Percentiles rank a stretch among this genome's conserved stretches.
Conservation (phyloP, 2,113 vertebrate genomes). For the Tauraco erythrolophus region DNA sequence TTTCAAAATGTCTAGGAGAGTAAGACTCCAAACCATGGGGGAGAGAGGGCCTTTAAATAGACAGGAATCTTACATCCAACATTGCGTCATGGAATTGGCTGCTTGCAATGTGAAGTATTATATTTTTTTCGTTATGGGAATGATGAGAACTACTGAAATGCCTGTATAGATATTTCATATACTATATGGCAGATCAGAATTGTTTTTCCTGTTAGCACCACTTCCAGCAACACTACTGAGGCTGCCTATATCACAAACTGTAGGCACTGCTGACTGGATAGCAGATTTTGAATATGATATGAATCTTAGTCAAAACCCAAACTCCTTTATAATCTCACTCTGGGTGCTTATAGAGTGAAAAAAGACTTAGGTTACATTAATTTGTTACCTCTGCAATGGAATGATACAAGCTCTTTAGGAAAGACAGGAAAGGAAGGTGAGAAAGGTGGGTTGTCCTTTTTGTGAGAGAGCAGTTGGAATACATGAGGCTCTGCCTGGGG, state of each 20-base stretch:
- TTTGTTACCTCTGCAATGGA: neutral
- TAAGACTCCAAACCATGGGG: neutral
- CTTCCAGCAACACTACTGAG: neutral
- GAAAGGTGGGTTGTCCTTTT: neutral
- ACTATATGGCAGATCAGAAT: neutral
- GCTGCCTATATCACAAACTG: neutral
- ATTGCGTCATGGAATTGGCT: neutral
- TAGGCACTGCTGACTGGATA: neutral
- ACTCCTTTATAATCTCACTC: neutral
- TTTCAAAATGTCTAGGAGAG: neutral
- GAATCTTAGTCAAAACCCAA: neutral
- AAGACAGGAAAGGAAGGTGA: neutral
- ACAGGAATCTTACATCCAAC: neutral
- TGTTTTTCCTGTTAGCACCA: neutral
- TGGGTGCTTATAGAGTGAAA: neutral
- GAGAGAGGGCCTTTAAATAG: neutral
- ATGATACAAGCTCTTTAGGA: neutral
- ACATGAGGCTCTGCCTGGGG: neutral
- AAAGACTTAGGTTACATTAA: neutral
- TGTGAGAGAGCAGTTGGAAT: neutral
- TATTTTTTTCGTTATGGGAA: too few relatives aligned
- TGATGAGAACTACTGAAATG: too few relatives aligned
- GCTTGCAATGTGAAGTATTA: neutral
- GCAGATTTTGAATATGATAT: neutral
- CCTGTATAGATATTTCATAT: too few relatives aligned